These are phyloP conservation scores for Gobiocypris rarus DNA, from an alignment of 2,113 vertebrate genomes.

Conservation along the genomic window DNA sequence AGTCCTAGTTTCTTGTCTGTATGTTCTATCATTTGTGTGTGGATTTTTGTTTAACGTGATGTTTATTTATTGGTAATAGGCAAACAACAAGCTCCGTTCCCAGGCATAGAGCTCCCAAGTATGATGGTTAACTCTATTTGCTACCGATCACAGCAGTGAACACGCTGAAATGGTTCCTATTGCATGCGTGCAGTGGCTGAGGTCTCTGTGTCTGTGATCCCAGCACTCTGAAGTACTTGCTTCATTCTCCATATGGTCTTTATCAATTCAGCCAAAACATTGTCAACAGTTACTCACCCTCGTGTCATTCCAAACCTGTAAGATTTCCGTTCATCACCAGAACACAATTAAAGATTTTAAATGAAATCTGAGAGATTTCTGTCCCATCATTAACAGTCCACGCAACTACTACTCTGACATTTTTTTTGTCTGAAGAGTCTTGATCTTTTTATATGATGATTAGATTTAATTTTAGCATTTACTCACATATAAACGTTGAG, in stretches of 20 bases:
- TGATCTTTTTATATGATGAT: too few relatives aligned
- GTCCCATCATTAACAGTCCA: too few relatives aligned
- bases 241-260: not conserved
- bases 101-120: conserved; percentile 88
- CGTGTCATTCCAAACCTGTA: too few relatives aligned
- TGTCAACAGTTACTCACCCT: too few relatives aligned
- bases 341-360: too few relatives aligned
- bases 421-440: too few relatives aligned
- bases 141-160: conserved; percentile 73
- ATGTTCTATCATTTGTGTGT: conserved; percentile 65
- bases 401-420: too few relatives aligned
- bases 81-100: conserved; percentile 85
- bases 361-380: too few relatives aligned
- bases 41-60: conserved; percentile 75
- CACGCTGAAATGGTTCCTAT: conserved; percentile 69
- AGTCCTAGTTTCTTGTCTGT: conserved; percentile 73
- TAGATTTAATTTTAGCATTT: too few relatives aligned
- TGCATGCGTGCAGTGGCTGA: conserved; percentile 73
- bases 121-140: conserved; percentile 77
- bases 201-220: conserved; percentile 71
- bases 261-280: too few relatives aligned
- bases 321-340: too few relatives aligned
- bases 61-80: conserved; percentile 86
- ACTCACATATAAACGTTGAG: too few relatives aligned
- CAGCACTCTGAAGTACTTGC: conserved; percentile 61